Evolutionary conservation across 2,113 vertebrate genomes (phyloP), one percentile per base, ranked within the genome.

Genomic region (Aldabrachelys gigantea): DNA sequence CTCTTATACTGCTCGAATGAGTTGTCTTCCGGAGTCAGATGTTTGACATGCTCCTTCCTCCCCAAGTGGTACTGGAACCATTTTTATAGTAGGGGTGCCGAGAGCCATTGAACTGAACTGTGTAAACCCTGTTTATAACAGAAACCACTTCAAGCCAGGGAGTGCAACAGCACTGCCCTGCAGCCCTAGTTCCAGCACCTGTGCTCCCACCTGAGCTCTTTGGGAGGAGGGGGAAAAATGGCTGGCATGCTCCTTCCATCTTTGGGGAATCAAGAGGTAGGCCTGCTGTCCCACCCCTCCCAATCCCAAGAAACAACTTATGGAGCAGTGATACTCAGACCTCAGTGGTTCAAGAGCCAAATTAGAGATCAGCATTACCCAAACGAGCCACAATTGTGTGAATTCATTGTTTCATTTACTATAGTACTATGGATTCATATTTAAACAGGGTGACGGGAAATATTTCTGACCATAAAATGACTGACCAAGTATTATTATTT

Each of bases 191-290:
- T 29, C 27, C 27, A 31, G 57, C 27, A 59, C 57, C 27, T 59
- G 3, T 31, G 57, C 24, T 76, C 38, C 25, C 25, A 47, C 12
- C 11, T 78, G 75, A 47, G 25, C 41, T 29, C 41, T 29, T 27
- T 7, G 6, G 22, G 24, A 25, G 41, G 11, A 41, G 10, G 5
- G 5, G 5, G 41, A 0, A 7, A 31, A 14, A 24, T 76, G 24
- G 41, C 65, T 38, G 41, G 38, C 24, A 41, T 27, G 19, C 38
- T 47, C 24, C 25, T 78, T 47, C 22, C 41, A 44, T 41, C 22
- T 27, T 29, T 25, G 47, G 75, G 72, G 24, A 41, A 76, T 22
- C 72, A 44, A 22, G n/a, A 25, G 38, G 72, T 75, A 41, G 72
- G 9, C 38, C n/a, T 22, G n/a, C n/a, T 41, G n/a, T 41, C n/a